phyloP scores from a whole-genome alignment of 2,797 vertebrate species.

The Tokudaia tokunoshimensis region DNA sequence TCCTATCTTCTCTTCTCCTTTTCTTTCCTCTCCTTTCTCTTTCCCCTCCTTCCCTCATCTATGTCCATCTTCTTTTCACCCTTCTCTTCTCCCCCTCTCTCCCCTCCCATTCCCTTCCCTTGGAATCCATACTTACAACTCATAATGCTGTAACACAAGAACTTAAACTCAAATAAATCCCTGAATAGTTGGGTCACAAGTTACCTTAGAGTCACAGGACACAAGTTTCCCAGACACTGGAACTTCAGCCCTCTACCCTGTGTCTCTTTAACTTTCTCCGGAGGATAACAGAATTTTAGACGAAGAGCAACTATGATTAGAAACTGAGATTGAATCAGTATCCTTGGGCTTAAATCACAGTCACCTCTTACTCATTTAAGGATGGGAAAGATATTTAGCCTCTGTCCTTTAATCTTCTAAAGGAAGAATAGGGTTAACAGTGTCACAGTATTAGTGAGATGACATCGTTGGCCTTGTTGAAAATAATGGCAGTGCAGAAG shows the following conservation, averaged over 20 bases:
- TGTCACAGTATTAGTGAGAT: not conserved
- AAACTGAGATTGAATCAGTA: not conserved
- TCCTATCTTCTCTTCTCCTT: too few species aligned
- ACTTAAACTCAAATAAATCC: not conserved
- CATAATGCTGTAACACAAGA: not conserved
- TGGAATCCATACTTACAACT: not conserved
- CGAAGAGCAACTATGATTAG: not conserved
- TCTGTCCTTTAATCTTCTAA: slow-evolving; percentile 38
- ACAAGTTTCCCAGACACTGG: not conserved
- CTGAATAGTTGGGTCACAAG: not conserved
- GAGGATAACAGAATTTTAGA: not conserved
- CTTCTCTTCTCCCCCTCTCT: too few species aligned
- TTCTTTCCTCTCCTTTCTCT: not conserved
- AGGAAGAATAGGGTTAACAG: not conserved
- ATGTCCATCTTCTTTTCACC: not conserved
- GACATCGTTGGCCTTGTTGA: not conserved
- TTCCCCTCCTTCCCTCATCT: not conserved
- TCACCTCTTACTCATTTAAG: not conserved
- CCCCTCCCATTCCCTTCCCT: not conserved
- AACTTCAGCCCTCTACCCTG: not conserved
- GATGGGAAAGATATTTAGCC: not conserved
- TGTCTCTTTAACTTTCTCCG: not conserved
- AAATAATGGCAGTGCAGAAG: not conserved
- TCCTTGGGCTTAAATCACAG: not conserved
- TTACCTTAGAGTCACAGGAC: not conserved